Evolutionary conservation across 2,797 vertebrate genomes (phyloP), one percentile per base, ranked within the genome.

Genomic region (Paguma larvata): DNA sequence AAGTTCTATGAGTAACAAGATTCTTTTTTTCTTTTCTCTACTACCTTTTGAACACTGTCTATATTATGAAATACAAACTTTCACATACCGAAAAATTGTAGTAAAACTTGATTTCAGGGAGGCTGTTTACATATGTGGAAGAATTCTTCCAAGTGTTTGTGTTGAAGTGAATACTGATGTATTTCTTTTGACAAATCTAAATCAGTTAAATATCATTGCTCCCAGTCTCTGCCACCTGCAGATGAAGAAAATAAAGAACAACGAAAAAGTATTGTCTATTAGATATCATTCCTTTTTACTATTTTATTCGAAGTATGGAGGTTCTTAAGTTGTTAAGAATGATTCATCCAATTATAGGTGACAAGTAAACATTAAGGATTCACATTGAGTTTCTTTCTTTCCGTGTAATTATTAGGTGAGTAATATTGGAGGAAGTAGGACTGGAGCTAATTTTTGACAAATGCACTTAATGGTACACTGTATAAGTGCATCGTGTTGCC

Each of bases 191-290:
- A 82, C 34, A 90, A 85, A 8, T 41, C 59, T 68, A 89, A 92
- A 75, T 89, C 67, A 85, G 2, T 84, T 95, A 77, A 91, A 85
- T 96, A 34, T 94, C 21, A 56, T 73, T 46, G 11, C 3, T 79
- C 30, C 12, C 4, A 53, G 32, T 38, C 13, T 62, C n/a, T 89
- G 21, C 68, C 65, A 59, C 16, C n/a, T 91, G 5, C 19, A 95
- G 32, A 56, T 88, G 73, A 94, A 89, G 15, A 95, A 95, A 96
- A 95, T 56, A 75, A 94, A 88, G 21, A 44, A n/a, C n/a, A 92
- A 3, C 5, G 7, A 32, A 87, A 85, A 94, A 67, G 30, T 48
- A 65, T 48, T 85, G 41, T 23, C 32, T 56, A 6, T 70, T 89
- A 79, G 38, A 88, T 6, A 92, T 38, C 77, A 93, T 84, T 92